Base-by-base conservation (phyloP, 2,113 vertebrate genomes). In the Gracilinanus agilis region DNA sequence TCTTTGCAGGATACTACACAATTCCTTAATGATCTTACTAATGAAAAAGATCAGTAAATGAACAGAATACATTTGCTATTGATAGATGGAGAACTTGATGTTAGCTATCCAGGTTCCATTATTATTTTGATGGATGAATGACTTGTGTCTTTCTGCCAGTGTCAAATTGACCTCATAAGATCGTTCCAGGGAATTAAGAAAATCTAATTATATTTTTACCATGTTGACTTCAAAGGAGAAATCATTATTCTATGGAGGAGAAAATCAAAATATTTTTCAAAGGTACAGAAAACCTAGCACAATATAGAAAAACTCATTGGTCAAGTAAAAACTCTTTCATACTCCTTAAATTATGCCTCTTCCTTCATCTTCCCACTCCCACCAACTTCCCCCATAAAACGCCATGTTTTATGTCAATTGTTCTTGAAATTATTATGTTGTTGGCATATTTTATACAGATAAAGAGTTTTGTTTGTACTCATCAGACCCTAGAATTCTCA, bases 51-150 rank as follows among this genome's bases (percentile, higher is more conserved):
- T 94, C 24, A 96, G 92, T 94, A 88, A 90, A 34, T 93, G 29
- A 58, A 29, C n/a, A 94, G 25, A 49, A 34, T 27, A 94, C 34
- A 88, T 95, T 95, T 92, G 90, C 53, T 9, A 27, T 89, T 94
- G 91, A 49, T 95, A 89, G 24, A 53, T 16, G 88, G 53, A 90
- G 94, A 55, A 83, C 34, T 94, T 96, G 61, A 91, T 55, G 53
- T 94, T 95, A 92, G 94, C 67, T 96, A 88, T 94, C 7, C 24
- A 91, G 44, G 34, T 93, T 90, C 40, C 94, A 7, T 67, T 95
- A 44, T 93, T 96, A 94, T 44, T 90, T 90, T 94, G 91, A 94
- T 91, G 6, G 88, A 44, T 90, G 58, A 90, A 54, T 91, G 53
- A 29, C 58, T 12, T 58, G 49, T 56, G 55, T 88, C 0, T 93